Evolutionary conservation across 1,140 invertebrate genomes (phyloP).

Genomic region (Trachelipus rathkii): DNA sequence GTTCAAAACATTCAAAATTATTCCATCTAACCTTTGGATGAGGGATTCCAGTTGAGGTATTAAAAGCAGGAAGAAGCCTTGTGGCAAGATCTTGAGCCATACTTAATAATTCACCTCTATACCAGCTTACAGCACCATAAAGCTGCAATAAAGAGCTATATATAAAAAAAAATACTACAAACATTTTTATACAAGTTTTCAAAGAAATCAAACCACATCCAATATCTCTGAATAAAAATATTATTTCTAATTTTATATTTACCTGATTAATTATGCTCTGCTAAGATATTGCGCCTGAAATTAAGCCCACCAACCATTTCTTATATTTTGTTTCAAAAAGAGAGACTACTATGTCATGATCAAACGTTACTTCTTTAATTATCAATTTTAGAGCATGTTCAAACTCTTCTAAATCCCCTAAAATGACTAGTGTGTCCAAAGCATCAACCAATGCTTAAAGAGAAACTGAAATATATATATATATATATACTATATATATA

Average conservation of each 20-base stretch:
- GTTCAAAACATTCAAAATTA: constrained; percentile 31
- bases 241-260: background rate
- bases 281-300: constrained; percentile 88
- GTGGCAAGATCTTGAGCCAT: constrained; percentile 91
- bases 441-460: constrained; percentile 91
- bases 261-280: constrained; percentile 50
- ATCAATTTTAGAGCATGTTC: constrained; percentile 83
- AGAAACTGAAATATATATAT: constrained; percentile 71
- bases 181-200: background rate
- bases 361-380: constrained; percentile 72
- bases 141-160: constrained; percentile 23
- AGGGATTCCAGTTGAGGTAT: constrained; percentile 95
- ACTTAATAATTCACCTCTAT: constrained; percentile 78
- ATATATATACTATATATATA: background rate
- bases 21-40: constrained; percentile 71
- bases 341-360: constrained; percentile 91
- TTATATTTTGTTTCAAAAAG: constrained; percentile 98
- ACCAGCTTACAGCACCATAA: constrained; percentile 68
- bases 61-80: constrained; percentile 90
- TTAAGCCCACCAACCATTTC: constrained; percentile 90
- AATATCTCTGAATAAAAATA: no score
- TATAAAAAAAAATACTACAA: background rate
- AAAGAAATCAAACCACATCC: no score
- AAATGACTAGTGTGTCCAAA: constrained; percentile 83
- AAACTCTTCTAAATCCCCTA: constrained; percentile 86